Base-by-base conservation (phyloP, 1,140 invertebrate genomes). In the Drosophila lowei region DNA sequence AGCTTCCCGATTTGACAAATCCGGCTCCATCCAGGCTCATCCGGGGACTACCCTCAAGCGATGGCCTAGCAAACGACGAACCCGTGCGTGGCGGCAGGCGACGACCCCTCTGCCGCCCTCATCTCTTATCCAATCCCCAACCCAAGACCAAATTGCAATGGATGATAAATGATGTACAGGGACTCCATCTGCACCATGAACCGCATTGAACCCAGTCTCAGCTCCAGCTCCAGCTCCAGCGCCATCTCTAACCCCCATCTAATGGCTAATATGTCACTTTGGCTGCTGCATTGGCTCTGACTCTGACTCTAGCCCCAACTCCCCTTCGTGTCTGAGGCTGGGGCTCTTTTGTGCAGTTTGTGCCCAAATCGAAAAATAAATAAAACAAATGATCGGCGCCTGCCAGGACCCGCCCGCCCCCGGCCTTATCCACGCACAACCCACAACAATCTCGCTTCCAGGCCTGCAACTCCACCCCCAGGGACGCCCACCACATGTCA, bases 361-460 rank as follows among this genome's bases (percentile, higher is more conserved):
- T 66, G 52, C 47, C 63, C 78, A 88, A 86, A 86, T 88, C 81
- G 81, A 88, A 75, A 88, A 88, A 88, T 88, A 86, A 86, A 88
- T 88, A 88, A 81, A 78, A 86, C 83, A 86, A 86, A 86, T 86
- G 81, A 81, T 78, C 62, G 41, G 66, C 54, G 55, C 62, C 54
- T 52, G 60, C 56, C 49, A 57, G 56, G 46, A 43, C 49, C 52
- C 43, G 61, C 49, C 21, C 30, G 13, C 42, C 47, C 15, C 9
- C 43, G 8, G 16, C 15, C 15, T 3, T 7, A 23, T 47, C 46
- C 46, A 50, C 53, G 15, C 47, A 9, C 6, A 58, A 57, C 8
- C 38, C 65, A 83, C 63, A 83, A 78, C 71, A 71, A 85, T 73
- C 57, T 67, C 77, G 66, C 66, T 84, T 84, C 79, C 72, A 72